These are phyloP conservation scores for Daktulosphaira vitifoliae DNA, from an alignment of 1,140 invertebrate genomes.

Conservation along the genomic window DNA sequence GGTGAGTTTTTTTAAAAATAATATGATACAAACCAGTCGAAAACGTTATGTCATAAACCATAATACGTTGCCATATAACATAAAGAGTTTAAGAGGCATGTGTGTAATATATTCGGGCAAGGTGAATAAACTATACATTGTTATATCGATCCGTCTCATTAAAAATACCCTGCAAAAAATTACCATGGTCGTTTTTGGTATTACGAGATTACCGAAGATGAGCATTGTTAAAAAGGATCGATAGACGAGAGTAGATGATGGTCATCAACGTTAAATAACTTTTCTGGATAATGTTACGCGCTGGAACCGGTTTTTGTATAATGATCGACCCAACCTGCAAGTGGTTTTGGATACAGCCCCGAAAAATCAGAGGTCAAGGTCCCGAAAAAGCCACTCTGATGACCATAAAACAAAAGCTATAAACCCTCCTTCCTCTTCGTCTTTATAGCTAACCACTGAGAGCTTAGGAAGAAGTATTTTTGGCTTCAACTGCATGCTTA, in stretches of 20 bases:
- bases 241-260: conserved; percentile 4
- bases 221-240: no score
- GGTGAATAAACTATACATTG: no score
- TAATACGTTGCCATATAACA: no score
- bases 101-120: no score
- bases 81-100: no score
- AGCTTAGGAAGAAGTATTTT: conserved; percentile 13
- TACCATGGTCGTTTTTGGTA: no score
- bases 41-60: no score
- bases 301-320: conserved; percentile 24
- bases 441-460: neutral
- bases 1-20: no score
- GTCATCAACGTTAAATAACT: conserved; percentile 30
- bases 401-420: conserved; percentile 31
- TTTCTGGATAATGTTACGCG: conserved; percentile 8
- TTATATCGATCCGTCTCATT: no score
- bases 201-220: no score
- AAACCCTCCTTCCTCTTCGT: neutral
- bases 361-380: conserved; percentile 30
- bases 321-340: neutral
- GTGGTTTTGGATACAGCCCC: conserved; percentile 18
- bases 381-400: conserved; percentile 19
- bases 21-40: no score
- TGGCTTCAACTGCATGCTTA: neutral
- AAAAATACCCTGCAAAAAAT: no score